phyloP scores from a whole-genome alignment of 2,113 vertebrate genomes.

The Cardinalis cardinalis region DNA sequence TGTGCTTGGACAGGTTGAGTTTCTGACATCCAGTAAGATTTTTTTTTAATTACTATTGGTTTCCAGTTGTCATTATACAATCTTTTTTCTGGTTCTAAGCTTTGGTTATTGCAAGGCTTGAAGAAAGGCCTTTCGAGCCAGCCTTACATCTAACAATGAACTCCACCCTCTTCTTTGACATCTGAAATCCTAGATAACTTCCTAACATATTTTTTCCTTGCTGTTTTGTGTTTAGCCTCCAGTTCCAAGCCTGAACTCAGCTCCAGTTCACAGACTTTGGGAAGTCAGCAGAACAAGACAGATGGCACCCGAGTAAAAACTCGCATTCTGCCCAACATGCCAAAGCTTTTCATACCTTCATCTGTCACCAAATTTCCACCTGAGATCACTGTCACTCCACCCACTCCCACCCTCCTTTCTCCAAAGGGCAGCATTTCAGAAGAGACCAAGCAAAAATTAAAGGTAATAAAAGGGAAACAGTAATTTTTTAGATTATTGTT shows the following conservation, averaged over 20 bases:
- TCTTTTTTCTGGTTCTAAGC: not conserved
- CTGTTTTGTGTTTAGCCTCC: conserved; percentile 63
- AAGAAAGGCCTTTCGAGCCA: not conserved
- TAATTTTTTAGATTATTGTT: conserved; percentile 28
- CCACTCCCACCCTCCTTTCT: conserved; percentile 95
- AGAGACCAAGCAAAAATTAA: conserved; percentile 97
- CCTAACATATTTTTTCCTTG: not conserved
- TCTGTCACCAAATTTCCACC: conserved; percentile 92
- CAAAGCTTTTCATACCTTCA: conserved; percentile 96
- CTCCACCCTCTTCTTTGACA: not conserved
- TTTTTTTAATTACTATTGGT: not conserved
- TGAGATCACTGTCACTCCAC: conserved; percentile 97
- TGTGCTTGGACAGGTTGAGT: not conserved
- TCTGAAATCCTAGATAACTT: conserved; percentile 12
- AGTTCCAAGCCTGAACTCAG: conserved; percentile 72
- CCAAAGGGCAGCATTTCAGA: conserved; percentile 98
- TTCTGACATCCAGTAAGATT: not conserved
- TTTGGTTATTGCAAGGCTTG: not conserved
- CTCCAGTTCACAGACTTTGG: conserved; percentile 61
- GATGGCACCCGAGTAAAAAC: conserved; percentile 85
- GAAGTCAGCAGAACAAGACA: conserved; percentile 74
- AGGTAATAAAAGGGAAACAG: conserved; percentile 76
- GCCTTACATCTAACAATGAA: not conserved
- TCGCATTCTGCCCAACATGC: conserved; percentile 88
- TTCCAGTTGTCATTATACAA: not conserved